These are phyloP conservation scores for Ennomos erosarius DNA, from an alignment of 2,888 invertebrate genomes.

Conservation along the genomic window DNA sequence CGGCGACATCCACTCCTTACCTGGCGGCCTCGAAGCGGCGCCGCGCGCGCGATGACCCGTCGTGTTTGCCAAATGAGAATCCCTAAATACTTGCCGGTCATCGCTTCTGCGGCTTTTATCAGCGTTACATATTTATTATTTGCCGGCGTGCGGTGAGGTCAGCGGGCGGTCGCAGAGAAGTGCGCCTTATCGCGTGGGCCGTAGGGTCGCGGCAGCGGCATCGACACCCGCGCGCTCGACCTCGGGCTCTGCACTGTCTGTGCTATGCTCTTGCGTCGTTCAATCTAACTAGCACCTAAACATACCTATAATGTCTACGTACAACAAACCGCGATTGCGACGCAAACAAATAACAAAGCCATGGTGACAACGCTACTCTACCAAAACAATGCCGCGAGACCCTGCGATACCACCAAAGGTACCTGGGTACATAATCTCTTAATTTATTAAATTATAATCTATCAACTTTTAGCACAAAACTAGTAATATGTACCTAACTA, in stretches of 20 bases:
- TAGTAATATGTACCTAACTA: no score
- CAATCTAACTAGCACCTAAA: constrained; percentile 49
- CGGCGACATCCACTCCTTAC: constrained; percentile 52
- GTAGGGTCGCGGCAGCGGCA: constrained; percentile 69
- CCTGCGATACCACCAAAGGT: neutral
- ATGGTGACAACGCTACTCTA: constrained; percentile 18
- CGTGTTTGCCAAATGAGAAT: constrained; percentile 71
- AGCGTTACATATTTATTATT: constrained; percentile 85
- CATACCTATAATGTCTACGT: constrained; percentile 15
- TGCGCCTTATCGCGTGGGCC: constrained; percentile 77
- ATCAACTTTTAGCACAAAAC: no score
- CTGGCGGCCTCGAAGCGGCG: constrained; percentile 52
- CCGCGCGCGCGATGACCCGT: constrained; percentile 63
- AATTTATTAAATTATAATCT: no score
- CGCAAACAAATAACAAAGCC: constrained; percentile 25
- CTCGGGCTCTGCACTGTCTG: constrained; percentile 72
- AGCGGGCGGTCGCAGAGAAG: constrained; percentile 72
- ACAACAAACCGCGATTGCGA: constrained; percentile 16
- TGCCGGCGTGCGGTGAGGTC: constrained; percentile 81
- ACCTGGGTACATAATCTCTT: neutral
- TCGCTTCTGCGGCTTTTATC: constrained; percentile 81
- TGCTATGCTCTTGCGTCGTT: constrained; percentile 79
- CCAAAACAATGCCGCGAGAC: constrained; percentile 18
- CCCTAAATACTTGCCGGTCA: constrained; percentile 80
- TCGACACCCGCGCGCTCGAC: constrained; percentile 65